Conservation (phyloP, 2,797 vertebrate species). For the Lagorchestes hirsutus region DNA sequence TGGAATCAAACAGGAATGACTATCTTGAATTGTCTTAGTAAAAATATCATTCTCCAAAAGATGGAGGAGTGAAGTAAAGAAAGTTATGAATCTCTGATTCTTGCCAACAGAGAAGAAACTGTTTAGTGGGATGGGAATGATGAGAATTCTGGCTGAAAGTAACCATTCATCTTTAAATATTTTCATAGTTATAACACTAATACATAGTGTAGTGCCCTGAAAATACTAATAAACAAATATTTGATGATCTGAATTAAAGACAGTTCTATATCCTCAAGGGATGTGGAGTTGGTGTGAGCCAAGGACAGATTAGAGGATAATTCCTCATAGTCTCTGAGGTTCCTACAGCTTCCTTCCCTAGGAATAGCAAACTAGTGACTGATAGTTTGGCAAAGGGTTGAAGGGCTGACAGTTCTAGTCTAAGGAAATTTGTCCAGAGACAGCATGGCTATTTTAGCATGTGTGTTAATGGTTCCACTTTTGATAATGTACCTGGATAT, state of each 20-base stretch:
- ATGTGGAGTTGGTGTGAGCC: neutral
- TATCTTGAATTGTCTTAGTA: neutral
- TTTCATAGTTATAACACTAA: neutral
- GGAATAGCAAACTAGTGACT: neutral
- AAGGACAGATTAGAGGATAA: neutral
- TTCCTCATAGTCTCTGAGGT: neutral
- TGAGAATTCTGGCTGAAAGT: neutral
- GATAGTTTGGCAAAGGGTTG: neutral
- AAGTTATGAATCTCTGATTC: neutral
- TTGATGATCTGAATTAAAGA: neutral
- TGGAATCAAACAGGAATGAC: neutral
- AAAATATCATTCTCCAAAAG: neutral
- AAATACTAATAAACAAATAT: neutral
- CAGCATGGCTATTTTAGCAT: neutral
- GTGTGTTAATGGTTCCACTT: neutral
- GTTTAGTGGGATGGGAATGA: neutral
- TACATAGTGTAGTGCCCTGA: neutral
- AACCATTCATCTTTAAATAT: neutral
- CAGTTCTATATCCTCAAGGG: neutral
- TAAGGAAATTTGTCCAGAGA: neutral
- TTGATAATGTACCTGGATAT: neutral
- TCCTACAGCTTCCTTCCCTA: neutral
- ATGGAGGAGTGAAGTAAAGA: neutral
- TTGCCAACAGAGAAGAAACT: neutral
- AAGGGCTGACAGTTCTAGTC: neutral